Evolutionary conservation across 2,888 invertebrate species (phyloP), one percentile per base, ranked within the genome.

Genomic region (Lasioglossum leucozonium): DNA sequence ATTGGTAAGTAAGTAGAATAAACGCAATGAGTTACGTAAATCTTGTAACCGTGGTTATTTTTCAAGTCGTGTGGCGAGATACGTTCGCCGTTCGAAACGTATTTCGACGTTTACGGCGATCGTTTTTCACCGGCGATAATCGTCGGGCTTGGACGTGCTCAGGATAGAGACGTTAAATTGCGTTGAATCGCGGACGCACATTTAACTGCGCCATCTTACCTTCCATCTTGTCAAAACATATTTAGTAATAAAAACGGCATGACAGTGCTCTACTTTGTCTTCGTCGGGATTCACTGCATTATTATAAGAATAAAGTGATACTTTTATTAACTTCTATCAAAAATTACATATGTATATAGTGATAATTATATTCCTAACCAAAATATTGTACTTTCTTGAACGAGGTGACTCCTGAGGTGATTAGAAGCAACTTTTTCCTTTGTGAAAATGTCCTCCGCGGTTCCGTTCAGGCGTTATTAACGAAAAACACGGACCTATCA

Each of bases 71-170:
- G 0, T 65, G 44, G 37, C 6, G 51, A 55, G 65, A 65, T 72
- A 65, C 65, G 26, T 13, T 72, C 40, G 51, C 44, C 34, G 47
- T 2, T 11, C 69, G 71, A 44, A 37, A 81, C 51, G 58, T 71
- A 72, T 69, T 67, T 67, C 69, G 5, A 78, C 44, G 42, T 67
- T 78, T 78, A 73, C 73, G 44, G 11, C 34, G 26, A 55, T 16
- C n/a, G 44, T 51, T 51, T 72, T 80, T 74, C 47, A 5, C 62
- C 18, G 13, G 16, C 47, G 62, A 80, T 80, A 55, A 65, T 65
- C 74, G 37, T 11, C 26, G 16, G 37, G 40, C 73, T 74, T n/a
- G 55, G 55, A 51, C 71, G 30, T 40, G 40, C 30, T 18, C 13
- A 18, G 58, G 26, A n/a, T 77, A 26, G 51, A 47, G 47, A 26